Evolutionary conservation across 2,113 vertebrate genomes (phyloP).

Genomic region (Osmerus mordax): DNA sequence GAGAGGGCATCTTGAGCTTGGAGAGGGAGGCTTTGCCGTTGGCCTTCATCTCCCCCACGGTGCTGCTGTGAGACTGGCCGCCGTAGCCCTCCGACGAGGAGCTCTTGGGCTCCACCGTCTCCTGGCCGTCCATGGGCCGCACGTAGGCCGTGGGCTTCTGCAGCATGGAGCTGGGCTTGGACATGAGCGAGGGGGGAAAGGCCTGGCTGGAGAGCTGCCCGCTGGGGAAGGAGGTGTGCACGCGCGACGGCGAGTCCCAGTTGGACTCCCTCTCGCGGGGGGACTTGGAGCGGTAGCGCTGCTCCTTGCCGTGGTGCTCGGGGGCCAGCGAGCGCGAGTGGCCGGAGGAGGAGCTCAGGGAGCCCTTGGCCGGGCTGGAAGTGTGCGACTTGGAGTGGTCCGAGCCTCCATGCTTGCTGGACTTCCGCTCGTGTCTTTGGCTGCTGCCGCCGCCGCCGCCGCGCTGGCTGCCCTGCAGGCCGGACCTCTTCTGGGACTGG

Average conservation of each 20-base stretch:
- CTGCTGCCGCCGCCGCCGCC: conserved; percentile 66
- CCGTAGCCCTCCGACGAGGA: conserved; percentile 86
- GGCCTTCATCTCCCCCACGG: conserved; percentile 88
- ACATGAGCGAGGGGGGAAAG: conserved; percentile 94
- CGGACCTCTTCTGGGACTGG: conserved; percentile 87
- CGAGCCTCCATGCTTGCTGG: conserved; percentile 82
- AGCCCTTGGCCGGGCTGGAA: conserved; percentile 85
- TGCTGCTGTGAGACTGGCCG: conserved; percentile 80
- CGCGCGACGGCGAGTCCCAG: conserved; percentile 94
- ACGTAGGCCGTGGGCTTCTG: conserved; percentile 99
- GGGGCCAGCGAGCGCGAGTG: conserved; percentile 81
- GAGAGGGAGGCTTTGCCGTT: conserved; percentile 90
- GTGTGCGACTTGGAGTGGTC: conserved; percentile 91
- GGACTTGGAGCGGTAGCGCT: conserved; percentile 91
- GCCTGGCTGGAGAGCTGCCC: conserved; percentile 90
- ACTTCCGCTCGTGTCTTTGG: conserved; percentile 89
- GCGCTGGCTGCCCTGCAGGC: conserved; percentile 73
- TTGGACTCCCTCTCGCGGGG: conserved; percentile 90
- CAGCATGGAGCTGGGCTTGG: conserved; percentile 90
- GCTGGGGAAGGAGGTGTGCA: conserved; percentile 83
- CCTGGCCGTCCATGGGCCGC: conserved; percentile 97
- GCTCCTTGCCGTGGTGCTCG: conserved; percentile 90
- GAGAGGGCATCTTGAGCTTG: conserved; percentile 97
- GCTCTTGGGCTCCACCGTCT: conserved; percentile 90
- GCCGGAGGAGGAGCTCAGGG: conserved; percentile 77